A percentile compares a stretch with the other conserved stretches of the same genome.
phyloP scores from a whole-genome alignment of 1,140 invertebrate genomes.

The Neuroterus valhalla region DNA sequence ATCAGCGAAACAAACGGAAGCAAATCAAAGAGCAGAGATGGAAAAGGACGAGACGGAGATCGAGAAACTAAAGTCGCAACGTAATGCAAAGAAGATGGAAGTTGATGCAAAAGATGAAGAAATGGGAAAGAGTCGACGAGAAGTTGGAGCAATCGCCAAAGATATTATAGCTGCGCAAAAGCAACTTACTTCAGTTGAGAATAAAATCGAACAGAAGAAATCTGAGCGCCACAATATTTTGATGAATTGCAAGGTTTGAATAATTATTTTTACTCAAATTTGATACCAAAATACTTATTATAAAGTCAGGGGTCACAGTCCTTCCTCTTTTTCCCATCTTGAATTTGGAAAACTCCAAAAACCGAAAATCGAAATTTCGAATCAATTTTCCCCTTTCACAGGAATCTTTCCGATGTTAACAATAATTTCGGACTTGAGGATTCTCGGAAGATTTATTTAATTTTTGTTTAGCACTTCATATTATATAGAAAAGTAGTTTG shows the following conservation, averaged over 20 bases:
- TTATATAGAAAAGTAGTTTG: too few species aligned
- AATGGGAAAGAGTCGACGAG: slow-evolving; percentile 86
- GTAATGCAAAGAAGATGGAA: slow-evolving; percentile 87
- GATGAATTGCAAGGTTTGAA: slow-evolving; percentile 91
- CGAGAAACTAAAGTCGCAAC: slow-evolving; percentile 86
- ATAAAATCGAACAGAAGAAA: slow-evolving; percentile 93
- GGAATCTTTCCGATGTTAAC: too few species aligned
- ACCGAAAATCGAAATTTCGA: too few species aligned
- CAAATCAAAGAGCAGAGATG: slow-evolving; percentile 92
- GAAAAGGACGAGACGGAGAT: slow-evolving; percentile 91
- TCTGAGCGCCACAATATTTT: slow-evolving; percentile 94
- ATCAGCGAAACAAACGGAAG: slow-evolving; percentile 89
- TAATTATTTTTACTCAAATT: too few species aligned
- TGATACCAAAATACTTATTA: too few species aligned
- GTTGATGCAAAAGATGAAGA: slow-evolving; percentile 90
- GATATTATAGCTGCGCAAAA: slow-evolving; percentile 93
- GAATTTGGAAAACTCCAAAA: too few species aligned
- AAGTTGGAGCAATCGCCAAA: slow-evolving; percentile 91
- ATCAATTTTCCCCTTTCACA: too few species aligned
- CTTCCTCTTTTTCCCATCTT: too few species aligned
- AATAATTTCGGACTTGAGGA: too few species aligned
- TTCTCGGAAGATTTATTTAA: too few species aligned
- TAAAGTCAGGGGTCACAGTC: too few species aligned
- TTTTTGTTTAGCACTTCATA: too few species aligned
- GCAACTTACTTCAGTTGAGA: slow-evolving; percentile 87